A percentile compares a stretch with the other conserved stretches of the same genome.
Conservation (phyloP, 2,113 vertebrate species). For the Pterophyllum scalare region DNA sequence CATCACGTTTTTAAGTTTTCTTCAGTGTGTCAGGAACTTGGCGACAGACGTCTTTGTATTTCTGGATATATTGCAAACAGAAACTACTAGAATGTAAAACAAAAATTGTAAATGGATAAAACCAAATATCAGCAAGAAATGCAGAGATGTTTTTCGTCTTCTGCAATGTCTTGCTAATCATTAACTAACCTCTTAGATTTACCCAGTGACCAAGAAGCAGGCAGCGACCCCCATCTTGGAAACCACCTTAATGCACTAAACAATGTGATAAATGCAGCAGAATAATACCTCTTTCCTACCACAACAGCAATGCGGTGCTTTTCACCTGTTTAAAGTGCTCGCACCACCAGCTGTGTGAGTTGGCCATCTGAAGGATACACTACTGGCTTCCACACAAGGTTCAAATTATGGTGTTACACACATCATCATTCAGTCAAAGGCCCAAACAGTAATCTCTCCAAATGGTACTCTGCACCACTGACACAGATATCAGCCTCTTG, state of each 20-base stretch:
- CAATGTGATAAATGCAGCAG: not conserved
- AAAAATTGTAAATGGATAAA: not conserved
- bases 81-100: not conserved
- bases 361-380: not conserved
- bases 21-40: not conserved
- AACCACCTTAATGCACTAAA: not conserved
- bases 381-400: constrained; percentile 26
- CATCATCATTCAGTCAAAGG: constrained; percentile 39
- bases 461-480: constrained; percentile 55
- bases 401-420: constrained; percentile 36
- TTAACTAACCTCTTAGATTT: too few relatives aligned
- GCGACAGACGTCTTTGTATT: not conserved
- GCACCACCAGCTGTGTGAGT: not conserved
- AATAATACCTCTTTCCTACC: not conserved
- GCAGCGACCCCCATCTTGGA: not conserved
- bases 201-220: not conserved
- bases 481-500: constrained; percentile 58
- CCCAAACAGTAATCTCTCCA: constrained; percentile 67
- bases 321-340: constrained; percentile 4
- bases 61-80: not conserved
- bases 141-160: not conserved
- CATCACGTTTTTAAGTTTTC: not conserved
- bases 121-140: not conserved
- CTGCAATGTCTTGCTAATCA: too few relatives aligned
- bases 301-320: not conserved